phyloP scores from a whole-genome alignment of 2,113 vertebrate genomes.

The human (Homo sapiens) region DNA sequence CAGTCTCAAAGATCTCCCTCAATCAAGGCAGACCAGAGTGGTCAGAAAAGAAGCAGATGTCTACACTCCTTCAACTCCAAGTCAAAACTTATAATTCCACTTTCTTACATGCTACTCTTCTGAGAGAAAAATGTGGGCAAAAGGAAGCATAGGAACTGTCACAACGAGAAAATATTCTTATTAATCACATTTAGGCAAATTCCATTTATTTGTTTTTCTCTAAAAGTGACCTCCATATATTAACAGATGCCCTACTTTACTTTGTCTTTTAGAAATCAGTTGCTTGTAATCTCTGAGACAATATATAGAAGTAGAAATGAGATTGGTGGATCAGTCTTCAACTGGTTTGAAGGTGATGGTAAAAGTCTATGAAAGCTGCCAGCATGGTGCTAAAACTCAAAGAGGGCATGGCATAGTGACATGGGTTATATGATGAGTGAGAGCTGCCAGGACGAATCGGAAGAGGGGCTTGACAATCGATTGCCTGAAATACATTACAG shows the following conservation, averaged over 20 bases:
- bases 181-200: background rate
- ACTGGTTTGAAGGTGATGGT: background rate
- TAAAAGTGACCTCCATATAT: background rate
- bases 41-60: background rate
- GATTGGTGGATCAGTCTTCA: background rate
- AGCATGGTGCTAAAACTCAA: background rate
- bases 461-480: background rate
- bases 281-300: background rate
- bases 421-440: rapidly evolving
- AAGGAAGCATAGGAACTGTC: background rate
- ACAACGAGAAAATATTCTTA: background rate
- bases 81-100: background rate
- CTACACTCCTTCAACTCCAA: too few species aligned
- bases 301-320: background rate
- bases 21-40: background rate
- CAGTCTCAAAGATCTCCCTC: background rate
- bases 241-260: background rate
- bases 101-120: background rate
- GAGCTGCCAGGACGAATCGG: background rate
- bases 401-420: background rate
- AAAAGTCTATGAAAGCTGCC: background rate
- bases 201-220: background rate
- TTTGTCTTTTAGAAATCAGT: background rate
- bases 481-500: background rate
- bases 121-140: background rate